Base-by-base conservation (phyloP, 1,140 invertebrate genomes). In the Diabrotica virgifera region DNA sequence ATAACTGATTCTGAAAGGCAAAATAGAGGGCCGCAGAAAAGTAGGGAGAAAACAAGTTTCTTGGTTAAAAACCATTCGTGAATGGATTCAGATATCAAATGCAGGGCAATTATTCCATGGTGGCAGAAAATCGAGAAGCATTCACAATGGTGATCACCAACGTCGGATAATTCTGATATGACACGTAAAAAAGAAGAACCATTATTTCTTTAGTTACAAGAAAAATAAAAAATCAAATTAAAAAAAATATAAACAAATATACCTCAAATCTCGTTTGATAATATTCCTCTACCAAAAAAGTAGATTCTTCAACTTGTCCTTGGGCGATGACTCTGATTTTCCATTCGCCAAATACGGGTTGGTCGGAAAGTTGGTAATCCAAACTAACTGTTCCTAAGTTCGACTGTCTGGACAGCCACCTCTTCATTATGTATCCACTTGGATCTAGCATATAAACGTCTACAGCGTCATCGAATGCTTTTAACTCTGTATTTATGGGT, bases 301-400 rank as follows among this genome's bases (percentile, higher is more conserved):
- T 86, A 53, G 91, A 88, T 75, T 94, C 91, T 77, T 95, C 92
- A 52, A 92, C 81, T 80, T 95, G 91, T 36, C 91, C 90, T 78
- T 96, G 89, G 2, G 94, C 95, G 65, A 92, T 87, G 0, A 97
- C 90, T 66, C 89, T 85, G 63, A 98, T 93, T 10, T 86, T 89
- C 95, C 95, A 98, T 72, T 93, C 89, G 6, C 96, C 96, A 78
- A 90, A 96, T 36, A 92, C 86, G 0, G 95, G 94, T 76, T 96
- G 94, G 79, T 96, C 91, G 0, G 95, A 93, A 10, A 99, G 79
- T 72, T 89, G 88, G 80, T 97, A 98, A 24, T 90, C 87, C 63
- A 97, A 81, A 66, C 93, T 96, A 5, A 98, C 93, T 2, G 95
- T 92, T 35, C 95, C 94, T 74, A 92, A 85, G 82, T 94, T 94